Conservation (phyloP, 1,140 invertebrate species). For the Leptopilina clavipes region DNA sequence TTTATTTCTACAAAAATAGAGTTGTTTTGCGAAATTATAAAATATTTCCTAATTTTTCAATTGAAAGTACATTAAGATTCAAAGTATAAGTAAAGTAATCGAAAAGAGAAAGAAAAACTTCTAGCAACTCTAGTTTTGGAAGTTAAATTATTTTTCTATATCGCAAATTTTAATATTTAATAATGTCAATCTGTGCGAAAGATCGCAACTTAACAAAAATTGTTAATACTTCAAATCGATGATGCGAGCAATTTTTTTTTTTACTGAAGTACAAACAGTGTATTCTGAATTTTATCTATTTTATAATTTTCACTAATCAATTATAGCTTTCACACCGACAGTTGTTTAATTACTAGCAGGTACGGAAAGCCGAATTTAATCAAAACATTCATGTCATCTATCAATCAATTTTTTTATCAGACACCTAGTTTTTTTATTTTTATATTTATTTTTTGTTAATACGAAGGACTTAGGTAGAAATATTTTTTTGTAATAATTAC, state of each 20-base stretch:
- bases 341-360: constrained; percentile 19
- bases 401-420: neutral
- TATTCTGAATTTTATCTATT: neutral
- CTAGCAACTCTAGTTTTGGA: neutral
- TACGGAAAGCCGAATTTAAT: constrained; percentile 26
- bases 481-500: constrained; percentile 9
- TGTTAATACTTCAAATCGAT: neutral
- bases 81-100: neutral
- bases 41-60: neutral
- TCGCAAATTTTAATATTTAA: neutral
- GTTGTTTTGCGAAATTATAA: neutral
- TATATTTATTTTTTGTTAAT: neutral
- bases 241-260: constrained; percentile 1
- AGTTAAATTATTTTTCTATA: neutral
- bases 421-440: constrained; percentile 18
- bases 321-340: constrained; percentile 1
- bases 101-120: neutral
- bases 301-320: constrained; percentile 11
- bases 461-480: constrained; percentile 24
- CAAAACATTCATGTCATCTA: constrained; percentile 20
- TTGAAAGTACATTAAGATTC: neutral
- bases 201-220: neutral
- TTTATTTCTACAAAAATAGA: constrained; percentile 17
- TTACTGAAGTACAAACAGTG: neutral
- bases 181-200: neutral